phyloP scores from a whole-genome alignment of 2,797 vertebrate species.

The Sebastes kiyomatsui region DNA sequence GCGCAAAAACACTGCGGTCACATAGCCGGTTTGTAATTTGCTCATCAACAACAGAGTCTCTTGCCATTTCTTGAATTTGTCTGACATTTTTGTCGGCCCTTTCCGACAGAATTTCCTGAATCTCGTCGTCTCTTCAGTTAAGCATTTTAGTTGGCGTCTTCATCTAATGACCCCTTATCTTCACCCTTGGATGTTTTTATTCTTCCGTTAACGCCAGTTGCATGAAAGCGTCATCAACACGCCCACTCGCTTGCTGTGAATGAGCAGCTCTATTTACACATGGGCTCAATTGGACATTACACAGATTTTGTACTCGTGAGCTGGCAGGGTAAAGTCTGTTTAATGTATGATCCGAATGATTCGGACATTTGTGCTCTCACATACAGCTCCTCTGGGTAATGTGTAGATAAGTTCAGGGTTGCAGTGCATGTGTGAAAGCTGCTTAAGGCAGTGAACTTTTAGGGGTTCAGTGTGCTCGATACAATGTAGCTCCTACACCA shows the following conservation, averaged over 20 bases:
- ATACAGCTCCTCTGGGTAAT: neutral
- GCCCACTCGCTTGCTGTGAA: neutral
- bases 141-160: neutral
- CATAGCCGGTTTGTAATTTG: neutral
- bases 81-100: no score
- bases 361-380: neutral
- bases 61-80: neutral
- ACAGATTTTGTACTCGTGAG: neutral
- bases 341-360: neutral
- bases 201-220: neutral
- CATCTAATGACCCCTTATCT: neutral
- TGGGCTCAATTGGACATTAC: neutral
- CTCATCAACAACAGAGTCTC: neutral
- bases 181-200: neutral
- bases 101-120: rapidly evolving
- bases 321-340: neutral
- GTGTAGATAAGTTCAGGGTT: neutral
- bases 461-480: neutral
- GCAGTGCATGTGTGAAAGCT: neutral
- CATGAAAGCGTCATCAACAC: neutral
- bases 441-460: neutral
- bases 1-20: neutral
- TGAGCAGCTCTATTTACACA: neutral
- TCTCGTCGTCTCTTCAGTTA: no score
- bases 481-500: neutral